phyloP scores from a whole-genome alignment of 2,888 invertebrate genomes.

The Disparrhopalites patrizii region DNA sequence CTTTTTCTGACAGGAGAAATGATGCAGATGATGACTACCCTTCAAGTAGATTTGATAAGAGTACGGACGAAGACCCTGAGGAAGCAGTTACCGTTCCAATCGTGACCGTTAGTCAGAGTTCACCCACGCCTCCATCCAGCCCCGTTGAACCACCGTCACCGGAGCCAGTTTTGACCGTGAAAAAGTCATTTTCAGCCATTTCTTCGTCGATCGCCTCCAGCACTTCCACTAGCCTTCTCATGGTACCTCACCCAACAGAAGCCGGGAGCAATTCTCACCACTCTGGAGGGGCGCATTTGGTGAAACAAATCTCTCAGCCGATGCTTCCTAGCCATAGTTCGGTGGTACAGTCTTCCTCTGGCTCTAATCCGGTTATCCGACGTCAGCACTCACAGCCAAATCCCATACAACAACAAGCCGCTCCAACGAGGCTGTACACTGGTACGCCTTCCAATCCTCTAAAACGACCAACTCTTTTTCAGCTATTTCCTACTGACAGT shows the following conservation, averaged over 20 bases:
- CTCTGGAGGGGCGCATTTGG: slow-evolving; percentile 36
- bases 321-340: slow-evolving; percentile 39
- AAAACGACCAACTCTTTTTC: slow-evolving; percentile 23
- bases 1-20: background rate
- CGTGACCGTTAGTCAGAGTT: slow-evolving; percentile 45
- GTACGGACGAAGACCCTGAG: background rate
- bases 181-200: background rate
- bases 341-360: slow-evolving; percentile 6
- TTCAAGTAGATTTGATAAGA: background rate
- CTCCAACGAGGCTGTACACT: slow-evolving; percentile 21
- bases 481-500: slow-evolving; percentile 19
- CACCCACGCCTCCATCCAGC: slow-evolving; percentile 47
- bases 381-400: slow-evolving; percentile 46
- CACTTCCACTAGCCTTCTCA: slow-evolving; percentile 5
- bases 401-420: slow-evolving; percentile 14
- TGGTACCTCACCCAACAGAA: slow-evolving; percentile 15
- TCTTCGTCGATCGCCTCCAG: background rate
- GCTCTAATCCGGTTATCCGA: slow-evolving; percentile 38
- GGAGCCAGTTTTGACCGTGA: background rate
- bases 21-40: slow-evolving; percentile 1
- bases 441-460: slow-evolving; percentile 9
- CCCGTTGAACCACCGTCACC: slow-evolving; percentile 25
- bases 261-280: background rate
- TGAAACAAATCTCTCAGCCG: slow-evolving; percentile 47
- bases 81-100: slow-evolving; percentile 40